These are phyloP conservation scores for Melanostoma scalare DNA, from an alignment of 2,888 invertebrate species.

Conservation along the genomic window DNA sequence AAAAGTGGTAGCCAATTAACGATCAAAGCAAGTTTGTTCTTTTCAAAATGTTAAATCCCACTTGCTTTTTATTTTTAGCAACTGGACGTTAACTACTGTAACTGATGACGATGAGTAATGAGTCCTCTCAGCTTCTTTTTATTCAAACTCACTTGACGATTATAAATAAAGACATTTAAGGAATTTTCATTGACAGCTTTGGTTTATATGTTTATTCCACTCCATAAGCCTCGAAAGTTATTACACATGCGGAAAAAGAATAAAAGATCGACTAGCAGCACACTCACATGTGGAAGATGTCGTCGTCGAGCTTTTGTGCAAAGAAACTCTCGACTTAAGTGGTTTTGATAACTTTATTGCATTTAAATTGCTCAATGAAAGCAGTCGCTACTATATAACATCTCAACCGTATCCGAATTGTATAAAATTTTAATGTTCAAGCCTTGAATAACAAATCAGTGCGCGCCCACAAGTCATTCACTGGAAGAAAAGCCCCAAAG, in stretches of 20 bases:
- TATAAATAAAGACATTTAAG: no score
- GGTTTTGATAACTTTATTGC: slow-evolving; percentile 62
- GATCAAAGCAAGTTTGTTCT: no score
- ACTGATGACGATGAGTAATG: no score
- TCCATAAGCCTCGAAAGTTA: neutral
- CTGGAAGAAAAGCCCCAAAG: slow-evolving; percentile 12
- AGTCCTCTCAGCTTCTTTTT: no score
- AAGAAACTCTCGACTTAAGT: slow-evolving; percentile 40
- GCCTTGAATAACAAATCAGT: slow-evolving; percentile 55
- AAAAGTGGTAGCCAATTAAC: no score
- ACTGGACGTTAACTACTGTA: no score
- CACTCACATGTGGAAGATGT: slow-evolving; percentile 17
- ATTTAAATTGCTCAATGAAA: slow-evolving; percentile 65
- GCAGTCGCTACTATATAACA: slow-evolving; percentile 12
- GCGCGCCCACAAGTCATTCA: slow-evolving; percentile 17
- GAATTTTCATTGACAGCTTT: no score
- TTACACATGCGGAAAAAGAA: neutral
- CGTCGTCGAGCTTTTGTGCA: slow-evolving; percentile 22
- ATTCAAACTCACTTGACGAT: no score
- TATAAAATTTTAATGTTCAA: slow-evolving; percentile 54
- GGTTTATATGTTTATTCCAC: neutral
- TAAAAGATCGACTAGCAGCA: slow-evolving; percentile 2
- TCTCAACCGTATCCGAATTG: slow-evolving; percentile 26
- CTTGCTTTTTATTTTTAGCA: no score
- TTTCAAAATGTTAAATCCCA: no score